Base-by-base conservation (phyloP, 2,797 vertebrate species). In the Gymnothorax javanicus region DNA sequence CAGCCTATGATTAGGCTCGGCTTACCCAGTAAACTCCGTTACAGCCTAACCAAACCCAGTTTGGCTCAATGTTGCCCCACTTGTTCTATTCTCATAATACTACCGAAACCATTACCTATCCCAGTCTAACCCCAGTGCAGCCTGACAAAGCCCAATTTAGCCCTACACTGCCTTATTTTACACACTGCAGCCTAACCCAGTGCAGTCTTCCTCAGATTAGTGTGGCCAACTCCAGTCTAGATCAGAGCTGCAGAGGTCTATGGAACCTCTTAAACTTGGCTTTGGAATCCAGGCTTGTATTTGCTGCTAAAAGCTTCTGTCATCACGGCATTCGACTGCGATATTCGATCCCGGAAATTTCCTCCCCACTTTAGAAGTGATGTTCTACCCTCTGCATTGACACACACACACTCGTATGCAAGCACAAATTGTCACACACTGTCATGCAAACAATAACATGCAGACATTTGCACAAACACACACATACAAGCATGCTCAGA, bases 261-360 rank as follows among this genome's bases (percentile, higher is more conserved):
- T 3, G 7, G 43, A 81, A 81, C 52, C 2, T 7, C 23, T 54
- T 50, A 9, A 56, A 52, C 11, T 33, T 3, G 11, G 71, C 6
- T 12, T 4, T 27, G 33, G 71, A 73, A 73, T 73, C 33, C 13
- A 12, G 50, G 58, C 58, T 33, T 33, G 27, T 77, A 75, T 54
- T 54, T 54, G 85, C 82, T 60, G 27, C 43, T 83, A 4, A 33
- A 17, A 62, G 82, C 57, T 60, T 60, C 43, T 52, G 13, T 86
- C 73, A 77, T 77, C 73, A 50, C 15, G 73, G 71, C 3, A 2
- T 15, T 52, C 60, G 50, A 17, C 85, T 56, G 87, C 52, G 69
- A 84, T 54, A 84, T 84, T 43, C 23, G 25, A 86, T 54, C 59
- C 71, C 62, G 56, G 87, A 54, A 50, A 87, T 87, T 27, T 20